Evolutionary conservation across 2,113 vertebrate genomes (phyloP).

Genomic region (Macaca mulatta): DNA sequence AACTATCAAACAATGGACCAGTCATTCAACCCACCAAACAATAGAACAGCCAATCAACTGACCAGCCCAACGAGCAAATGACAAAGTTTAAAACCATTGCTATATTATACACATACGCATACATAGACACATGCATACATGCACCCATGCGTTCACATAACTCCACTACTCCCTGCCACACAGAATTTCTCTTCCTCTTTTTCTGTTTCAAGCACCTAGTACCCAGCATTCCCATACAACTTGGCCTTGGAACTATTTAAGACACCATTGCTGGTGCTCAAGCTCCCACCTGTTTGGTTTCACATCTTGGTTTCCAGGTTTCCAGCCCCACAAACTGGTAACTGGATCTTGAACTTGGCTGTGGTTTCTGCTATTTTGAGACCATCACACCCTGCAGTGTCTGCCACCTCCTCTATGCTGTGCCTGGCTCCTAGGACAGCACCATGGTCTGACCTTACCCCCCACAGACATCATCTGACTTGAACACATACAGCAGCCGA

Average conservation of each 20-base stretch:
- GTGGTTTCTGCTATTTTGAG: background rate
- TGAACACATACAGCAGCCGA: background rate
- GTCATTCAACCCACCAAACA: too few relatives aligned
- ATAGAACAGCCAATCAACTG: background rate
- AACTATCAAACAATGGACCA: background rate
- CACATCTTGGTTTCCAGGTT: background rate
- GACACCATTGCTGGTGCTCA: background rate
- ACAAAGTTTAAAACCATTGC: background rate
- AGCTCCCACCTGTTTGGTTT: background rate
- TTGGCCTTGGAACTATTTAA: background rate
- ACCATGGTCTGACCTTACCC: accelerated
- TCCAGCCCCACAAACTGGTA: background rate
- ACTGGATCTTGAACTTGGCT: background rate
- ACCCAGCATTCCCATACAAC: background rate
- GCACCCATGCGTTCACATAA: background rate
- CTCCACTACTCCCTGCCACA: too few relatives aligned
- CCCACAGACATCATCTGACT: background rate
- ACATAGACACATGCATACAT: too few relatives aligned
- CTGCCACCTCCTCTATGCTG: background rate
- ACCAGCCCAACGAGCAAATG: background rate
- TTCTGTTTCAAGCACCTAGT: background rate
- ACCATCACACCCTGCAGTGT: accelerated
- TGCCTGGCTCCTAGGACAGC: background rate
- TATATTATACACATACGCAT: too few relatives aligned
- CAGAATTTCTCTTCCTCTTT: too few relatives aligned